Evolutionary conservation across 2,113 vertebrate genomes (phyloP).

Genomic region (Rousettus leschenaultii): DNA sequence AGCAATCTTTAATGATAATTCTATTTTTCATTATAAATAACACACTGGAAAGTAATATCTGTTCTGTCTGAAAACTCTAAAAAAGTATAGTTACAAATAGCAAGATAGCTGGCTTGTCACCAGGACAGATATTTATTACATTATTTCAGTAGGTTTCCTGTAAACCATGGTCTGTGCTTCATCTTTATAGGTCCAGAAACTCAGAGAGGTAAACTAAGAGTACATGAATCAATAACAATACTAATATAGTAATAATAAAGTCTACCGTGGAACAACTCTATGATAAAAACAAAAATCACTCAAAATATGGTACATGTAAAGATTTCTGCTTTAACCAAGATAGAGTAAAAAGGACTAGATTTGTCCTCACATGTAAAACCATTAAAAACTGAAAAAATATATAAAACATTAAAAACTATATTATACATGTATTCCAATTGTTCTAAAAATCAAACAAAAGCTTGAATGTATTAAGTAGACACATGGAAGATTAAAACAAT

Average conservation of each 20-base stretch:
- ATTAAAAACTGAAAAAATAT: background rate
- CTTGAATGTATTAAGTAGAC: background rate
- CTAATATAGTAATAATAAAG: background rate
- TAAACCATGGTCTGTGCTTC: background rate
- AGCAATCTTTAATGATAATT: background rate
- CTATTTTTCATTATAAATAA: background rate
- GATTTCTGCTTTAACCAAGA: background rate
- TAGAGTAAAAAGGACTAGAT: background rate
- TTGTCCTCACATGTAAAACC: background rate
- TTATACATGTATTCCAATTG: background rate
- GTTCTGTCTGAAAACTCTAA: background rate
- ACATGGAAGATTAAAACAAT: background rate
- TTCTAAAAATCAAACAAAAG: background rate
- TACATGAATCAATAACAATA: background rate
- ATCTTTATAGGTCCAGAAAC: background rate
- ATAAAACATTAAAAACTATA: background rate
- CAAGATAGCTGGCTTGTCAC: background rate
- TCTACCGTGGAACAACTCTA: background rate
- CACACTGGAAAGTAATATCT: background rate
- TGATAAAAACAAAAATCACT: background rate
- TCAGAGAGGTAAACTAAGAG: background rate
- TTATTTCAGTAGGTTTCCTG: background rate
- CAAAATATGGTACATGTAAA: background rate
- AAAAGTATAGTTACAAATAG: background rate
- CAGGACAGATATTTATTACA: background rate